Evolutionary conservation across 2,113 vertebrate genomes (phyloP), one percentile per base, ranked within the genome.

Genomic region (Corynorhinus townsendii): DNA sequence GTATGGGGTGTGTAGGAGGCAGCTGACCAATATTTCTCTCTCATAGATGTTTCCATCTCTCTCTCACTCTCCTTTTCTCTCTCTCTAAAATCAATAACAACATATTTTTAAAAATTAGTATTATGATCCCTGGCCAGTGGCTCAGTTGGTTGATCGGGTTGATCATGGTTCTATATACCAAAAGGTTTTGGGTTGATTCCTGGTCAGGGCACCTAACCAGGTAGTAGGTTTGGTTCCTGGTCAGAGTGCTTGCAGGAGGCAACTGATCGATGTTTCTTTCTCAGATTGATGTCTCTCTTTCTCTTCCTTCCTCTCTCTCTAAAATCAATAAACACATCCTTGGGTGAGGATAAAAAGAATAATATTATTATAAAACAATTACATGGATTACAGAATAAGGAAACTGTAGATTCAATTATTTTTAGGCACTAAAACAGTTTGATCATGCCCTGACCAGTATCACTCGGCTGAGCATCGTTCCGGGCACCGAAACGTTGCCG

Each of bases 341-440:
- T 68, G 64, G 33, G 64, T n/a, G 7, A n/a, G 15, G 64, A 68
- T 68, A 33, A n/a, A 68, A n/a, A 62, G 28, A 86, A 69, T 93
- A 96, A 47, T 93, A 96, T 94, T 89, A 71, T 35, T 64, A 40
- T 92, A 93, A 91, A 97, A 95, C 20, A 96, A 94, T 69, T 40
- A 95, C 0, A 2, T 3, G 86, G 30, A 80, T 95, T 95, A 33
- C 68, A 92, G 56, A 97, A 95, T 0, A 45, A 92, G 19, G 17
- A 90, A 96, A 69, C 10, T 52, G 64, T 33, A 45, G 75, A 80
- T 87, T 92, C 81, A 89, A 82, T 94, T 96, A 80, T 68, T 93
- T 93, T 95, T 91, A 95, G 73, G 54, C 26, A 93, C 16, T 30
- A 45, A 90, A 52, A 45, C 52, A 93, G 40, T 77, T 93, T 87